Percentiles rank a stretch among this genome's conserved stretches.
These are phyloP conservation scores for Brachirus orientalis DNA, from an alignment of 2,113 vertebrate genomes.

Conservation along the genomic window DNA sequence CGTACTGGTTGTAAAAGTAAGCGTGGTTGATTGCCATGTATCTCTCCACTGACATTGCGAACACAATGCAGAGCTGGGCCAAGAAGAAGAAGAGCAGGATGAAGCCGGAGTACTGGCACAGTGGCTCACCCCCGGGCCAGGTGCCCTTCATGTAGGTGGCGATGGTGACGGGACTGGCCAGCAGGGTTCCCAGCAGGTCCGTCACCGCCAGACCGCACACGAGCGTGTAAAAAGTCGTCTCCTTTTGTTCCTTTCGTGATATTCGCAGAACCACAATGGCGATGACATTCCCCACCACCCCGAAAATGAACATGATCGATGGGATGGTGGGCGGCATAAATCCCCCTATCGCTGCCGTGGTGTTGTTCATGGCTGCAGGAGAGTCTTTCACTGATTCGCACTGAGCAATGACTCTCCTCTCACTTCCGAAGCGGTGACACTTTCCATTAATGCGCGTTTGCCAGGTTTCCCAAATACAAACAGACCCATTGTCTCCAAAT, in stretches of 20 bases:
- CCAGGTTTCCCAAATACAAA: slow-evolving; percentile 3
- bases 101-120: slow-evolving; percentile 97
- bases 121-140: slow-evolving; percentile 86
- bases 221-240: slow-evolving; percentile 95
- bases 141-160: slow-evolving; percentile 89
- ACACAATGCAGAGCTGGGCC: slow-evolving; percentile 95
- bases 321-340: slow-evolving; percentile 85
- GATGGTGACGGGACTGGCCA: slow-evolving; percentile 94
- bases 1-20: slow-evolving; percentile 93
- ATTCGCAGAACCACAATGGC: slow-evolving; percentile 95
- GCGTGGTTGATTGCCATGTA: slow-evolving; percentile 98
- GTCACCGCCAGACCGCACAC: slow-evolving; percentile 94
- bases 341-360: not conserved
- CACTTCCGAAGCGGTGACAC: slow-evolving; percentile 1
- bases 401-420: not conserved
- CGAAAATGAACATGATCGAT: slow-evolving; percentile 94
- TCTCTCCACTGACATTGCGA: slow-evolving; percentile 95
- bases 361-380: slow-evolving; percentile 45
- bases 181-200: slow-evolving; percentile 93
- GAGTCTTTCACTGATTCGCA: slow-evolving; percentile 21
- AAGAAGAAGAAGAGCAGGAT: slow-evolving; percentile 96
- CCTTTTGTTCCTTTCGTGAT: slow-evolving; percentile 93
- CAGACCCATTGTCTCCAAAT: slow-evolving; percentile 38
- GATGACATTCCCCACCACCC: slow-evolving; percentile 93
- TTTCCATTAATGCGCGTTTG: slow-evolving; percentile 24